Percentiles rank a stretch among this genome's conserved stretches.
Conservation (phyloP, 2,113 vertebrate species). For the Nycticryphes semicollaris region DNA sequence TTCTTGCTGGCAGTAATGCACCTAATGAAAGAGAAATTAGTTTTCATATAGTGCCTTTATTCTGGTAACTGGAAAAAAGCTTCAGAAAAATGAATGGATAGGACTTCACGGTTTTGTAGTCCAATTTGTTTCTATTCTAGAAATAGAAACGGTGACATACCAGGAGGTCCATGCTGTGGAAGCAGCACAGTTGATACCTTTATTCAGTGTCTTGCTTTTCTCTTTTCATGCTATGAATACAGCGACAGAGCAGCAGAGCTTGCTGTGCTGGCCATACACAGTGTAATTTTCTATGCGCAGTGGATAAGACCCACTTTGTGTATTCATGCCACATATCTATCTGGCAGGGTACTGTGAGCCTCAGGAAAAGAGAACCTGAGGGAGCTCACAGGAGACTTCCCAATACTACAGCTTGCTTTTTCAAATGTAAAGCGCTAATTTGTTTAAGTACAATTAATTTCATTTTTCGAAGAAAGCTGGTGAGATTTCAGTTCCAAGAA, state of each 20-base stretch:
- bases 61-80: not conserved
- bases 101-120: not conserved
- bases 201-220: not conserved
- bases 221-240: not conserved
- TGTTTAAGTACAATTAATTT: not conserved
- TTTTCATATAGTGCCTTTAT: not conserved
- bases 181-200: not conserved
- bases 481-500: not conserved
- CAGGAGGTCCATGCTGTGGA: not conserved
- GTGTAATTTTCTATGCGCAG: not conserved
- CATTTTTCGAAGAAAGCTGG: not conserved
- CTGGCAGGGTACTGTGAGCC: not conserved
- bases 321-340: not conserved
- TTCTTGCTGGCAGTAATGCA: not conserved
- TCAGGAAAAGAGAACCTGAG: not conserved
- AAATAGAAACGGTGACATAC: not conserved
- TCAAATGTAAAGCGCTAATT: not conserved
- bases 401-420: not conserved
- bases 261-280: rapidly evolving
- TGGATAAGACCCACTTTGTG: not conserved
- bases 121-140: not conserved
- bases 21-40: not conserved
- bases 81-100: not conserved
- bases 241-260: not conserved
- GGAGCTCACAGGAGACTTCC: not conserved